Percentiles rank a stretch among this genome's conserved stretches.
Conservation (phyloP, 2,113 vertebrate genomes). For the Clarias gariepinus region DNA sequence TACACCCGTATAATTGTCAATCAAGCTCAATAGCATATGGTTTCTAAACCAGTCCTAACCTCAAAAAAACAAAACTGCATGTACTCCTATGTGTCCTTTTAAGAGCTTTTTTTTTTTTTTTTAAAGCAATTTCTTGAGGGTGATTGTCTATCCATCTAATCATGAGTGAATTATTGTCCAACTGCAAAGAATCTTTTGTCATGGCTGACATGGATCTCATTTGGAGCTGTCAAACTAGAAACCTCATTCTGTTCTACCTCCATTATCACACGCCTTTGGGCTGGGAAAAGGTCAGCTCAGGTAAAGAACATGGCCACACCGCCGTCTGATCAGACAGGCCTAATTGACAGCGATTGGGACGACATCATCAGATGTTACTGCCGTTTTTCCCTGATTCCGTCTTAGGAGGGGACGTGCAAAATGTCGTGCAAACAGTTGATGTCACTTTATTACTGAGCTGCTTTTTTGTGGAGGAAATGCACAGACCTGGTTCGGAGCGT, state of each 20-base stretch:
- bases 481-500: constrained; percentile 31
- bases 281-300: constrained; percentile 48
- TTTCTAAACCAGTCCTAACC: neutral
- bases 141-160: constrained; percentile 44
- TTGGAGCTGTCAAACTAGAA: constrained; percentile 43
- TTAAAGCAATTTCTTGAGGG: constrained; percentile 31
- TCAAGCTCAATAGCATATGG: neutral
- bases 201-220: constrained; percentile 53
- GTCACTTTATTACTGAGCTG: neutral
- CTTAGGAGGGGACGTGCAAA: neutral
- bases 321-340: constrained; percentile 31
- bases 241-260: constrained; percentile 28
- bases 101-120: neutral
- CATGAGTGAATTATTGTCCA: constrained; percentile 45
- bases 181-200: constrained; percentile 44
- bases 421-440: neutral
- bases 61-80: neutral
- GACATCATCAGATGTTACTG: neutral
- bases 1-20: neutral
- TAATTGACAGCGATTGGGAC: constrained; percentile 39
- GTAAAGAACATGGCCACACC: constrained; percentile 29
- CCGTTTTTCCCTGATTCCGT: neutral
- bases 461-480: constrained; percentile 13
- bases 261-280: constrained; percentile 49
- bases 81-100: neutral